phyloP scores from a whole-genome alignment of 2,113 vertebrate genomes.

The Crypturellus undulatus region DNA sequence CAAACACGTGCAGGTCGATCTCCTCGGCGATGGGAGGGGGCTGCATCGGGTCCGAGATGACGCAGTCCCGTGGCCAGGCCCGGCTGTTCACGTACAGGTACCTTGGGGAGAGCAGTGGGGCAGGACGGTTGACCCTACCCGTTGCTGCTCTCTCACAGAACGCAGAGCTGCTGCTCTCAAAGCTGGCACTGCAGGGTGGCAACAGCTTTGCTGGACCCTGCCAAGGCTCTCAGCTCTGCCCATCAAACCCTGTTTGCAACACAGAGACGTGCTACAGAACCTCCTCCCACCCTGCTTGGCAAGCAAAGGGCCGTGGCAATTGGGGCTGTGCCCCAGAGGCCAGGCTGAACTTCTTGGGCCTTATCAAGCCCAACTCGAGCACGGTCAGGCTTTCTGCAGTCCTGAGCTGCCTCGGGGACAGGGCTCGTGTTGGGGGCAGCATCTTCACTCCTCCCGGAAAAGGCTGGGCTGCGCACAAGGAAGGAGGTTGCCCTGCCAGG shows the following conservation, averaged over 20 bases:
- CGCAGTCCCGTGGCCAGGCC: constrained; percentile 90
- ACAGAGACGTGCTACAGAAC: neutral
- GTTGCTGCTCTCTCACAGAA: rapidly evolving
- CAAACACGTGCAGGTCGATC: constrained; percentile 94
- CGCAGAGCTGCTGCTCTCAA: neutral
- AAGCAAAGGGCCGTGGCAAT: neutral
- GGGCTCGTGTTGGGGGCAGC: neutral
- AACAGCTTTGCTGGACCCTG: neutral
- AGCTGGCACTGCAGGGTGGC: rapidly evolving
- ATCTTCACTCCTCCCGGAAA: neutral
- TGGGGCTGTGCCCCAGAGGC: neutral
- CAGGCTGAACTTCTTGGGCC: neutral
- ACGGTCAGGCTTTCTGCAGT: neutral
- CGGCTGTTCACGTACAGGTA: constrained; percentile 97
- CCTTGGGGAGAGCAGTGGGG: constrained; percentile 70
- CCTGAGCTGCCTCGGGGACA: neutral
- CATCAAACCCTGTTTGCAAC: neutral
- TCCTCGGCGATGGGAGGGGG: constrained; percentile 95
- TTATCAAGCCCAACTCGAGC: neutral
- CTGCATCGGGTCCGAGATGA: constrained; percentile 94
- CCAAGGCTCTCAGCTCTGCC: neutral
- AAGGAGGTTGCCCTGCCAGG: neutral
- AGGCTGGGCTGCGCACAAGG: neutral
- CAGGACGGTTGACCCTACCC: neutral
- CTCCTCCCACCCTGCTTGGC: neutral